Evolutionary conservation across 2,888 invertebrate genomes (phyloP).

Genomic region (Leptinotarsa rubiginosa): DNA sequence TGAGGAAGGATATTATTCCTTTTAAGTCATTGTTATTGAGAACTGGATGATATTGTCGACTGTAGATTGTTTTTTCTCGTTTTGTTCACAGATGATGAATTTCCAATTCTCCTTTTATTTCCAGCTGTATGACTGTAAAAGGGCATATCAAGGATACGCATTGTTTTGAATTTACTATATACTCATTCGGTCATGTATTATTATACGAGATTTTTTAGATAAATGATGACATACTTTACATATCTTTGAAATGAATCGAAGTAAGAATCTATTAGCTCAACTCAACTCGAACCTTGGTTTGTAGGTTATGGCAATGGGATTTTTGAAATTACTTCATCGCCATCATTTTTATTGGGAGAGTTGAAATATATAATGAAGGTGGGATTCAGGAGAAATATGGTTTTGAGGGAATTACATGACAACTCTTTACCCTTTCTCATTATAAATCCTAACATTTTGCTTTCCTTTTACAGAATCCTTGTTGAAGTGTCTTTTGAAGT

Average conservation of each 20-base stretch:
- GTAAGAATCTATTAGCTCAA: slow-evolving; percentile 27
- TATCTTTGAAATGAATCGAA: slow-evolving; percentile 37
- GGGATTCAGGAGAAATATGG: neutral
- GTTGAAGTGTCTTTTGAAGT: too few relatives aligned
- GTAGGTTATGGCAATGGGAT: slow-evolving; percentile 17
- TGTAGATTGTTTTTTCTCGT: slow-evolving; percentile 47
- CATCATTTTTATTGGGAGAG: neutral
- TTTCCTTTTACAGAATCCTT: too few relatives aligned
- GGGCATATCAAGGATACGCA: slow-evolving; percentile 44
- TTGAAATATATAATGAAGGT: neutral
- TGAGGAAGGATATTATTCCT: slow-evolving; percentile 52
- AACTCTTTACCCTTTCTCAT: too few relatives aligned
- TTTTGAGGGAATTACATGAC: too few relatives aligned
- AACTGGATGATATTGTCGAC: slow-evolving; percentile 45
- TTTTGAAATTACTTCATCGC: neutral
- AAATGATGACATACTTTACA: slow-evolving; percentile 34
- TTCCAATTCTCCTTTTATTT: slow-evolving; percentile 37
- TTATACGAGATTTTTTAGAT: slow-evolving; percentile 16
- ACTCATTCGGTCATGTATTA: slow-evolving; percentile 23
- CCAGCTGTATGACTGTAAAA: slow-evolving; percentile 39
- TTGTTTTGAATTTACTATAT: slow-evolving; percentile 32
- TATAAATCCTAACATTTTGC: too few relatives aligned
- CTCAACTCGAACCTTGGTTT: slow-evolving; percentile 7
- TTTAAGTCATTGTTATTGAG: slow-evolving; percentile 54
- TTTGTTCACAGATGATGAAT: slow-evolving; percentile 46